A percentile compares a stretch with the other conserved stretches of the same genome.
Evolutionary conservation across 2,888 invertebrate genomes (phyloP).

Genomic region (Melanostoma scalare): DNA sequence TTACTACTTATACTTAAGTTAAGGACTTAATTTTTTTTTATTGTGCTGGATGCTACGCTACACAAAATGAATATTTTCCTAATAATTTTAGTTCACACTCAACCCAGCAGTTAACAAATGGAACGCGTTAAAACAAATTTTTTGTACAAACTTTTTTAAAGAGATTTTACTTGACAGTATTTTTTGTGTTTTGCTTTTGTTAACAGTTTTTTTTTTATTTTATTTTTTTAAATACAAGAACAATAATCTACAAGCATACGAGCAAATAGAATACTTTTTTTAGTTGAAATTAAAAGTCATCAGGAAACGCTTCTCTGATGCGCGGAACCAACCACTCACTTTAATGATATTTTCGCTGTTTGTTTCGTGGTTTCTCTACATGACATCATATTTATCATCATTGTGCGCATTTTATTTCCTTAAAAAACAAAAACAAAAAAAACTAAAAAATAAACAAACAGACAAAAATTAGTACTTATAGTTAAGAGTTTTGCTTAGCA

Average conservation of each 20-base stretch:
- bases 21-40: constrained; percentile 32
- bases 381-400: constrained; percentile 73
- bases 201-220: constrained; percentile 24
- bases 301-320: constrained; percentile 23
- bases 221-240: constrained; percentile 44
- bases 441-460: neutral
- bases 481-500: constrained; percentile 51
- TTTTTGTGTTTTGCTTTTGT: constrained; percentile 48
- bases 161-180: constrained; percentile 72
- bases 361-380: constrained; percentile 37
- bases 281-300: neutral
- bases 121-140: constrained; percentile 62
- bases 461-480: constrained; percentile 52
- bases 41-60: constrained; percentile 55
- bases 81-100: constrained; percentile 65
- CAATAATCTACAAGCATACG: constrained; percentile 70
- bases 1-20: constrained; percentile 53
- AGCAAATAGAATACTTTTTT: constrained; percentile 48
- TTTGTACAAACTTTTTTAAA: constrained; percentile 69
- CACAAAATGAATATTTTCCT: constrained; percentile 70
- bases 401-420: constrained; percentile 41
- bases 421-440: constrained; percentile 29
- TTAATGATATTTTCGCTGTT: constrained; percentile 46
- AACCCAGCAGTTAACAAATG: constrained; percentile 38
- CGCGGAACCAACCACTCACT: constrained; percentile 2